Evolutionary conservation across 2,888 invertebrate species (phyloP), one percentile per base, ranked within the genome.

Genomic region (Rhabditophanes sp.): DNA sequence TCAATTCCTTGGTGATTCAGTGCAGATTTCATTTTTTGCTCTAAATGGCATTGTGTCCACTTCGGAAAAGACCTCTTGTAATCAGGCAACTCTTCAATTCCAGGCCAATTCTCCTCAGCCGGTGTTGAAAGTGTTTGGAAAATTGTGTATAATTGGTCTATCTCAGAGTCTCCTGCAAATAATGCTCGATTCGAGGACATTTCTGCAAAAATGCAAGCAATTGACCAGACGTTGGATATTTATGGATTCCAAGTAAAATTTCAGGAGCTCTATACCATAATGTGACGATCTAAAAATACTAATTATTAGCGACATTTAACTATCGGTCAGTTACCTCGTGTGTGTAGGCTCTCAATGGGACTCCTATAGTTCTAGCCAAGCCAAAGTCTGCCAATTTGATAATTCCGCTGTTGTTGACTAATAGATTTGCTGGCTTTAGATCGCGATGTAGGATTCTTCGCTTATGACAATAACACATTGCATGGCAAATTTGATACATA

Each of bases 341-440:
- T 1, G 90, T 96, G 68, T 87, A 93, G 33, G 83, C 80, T 41
- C 93, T 74, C 4, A 93, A 80, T 0, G 93, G 93, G 34, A 93
- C 80, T 15, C 88, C 88, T 68, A 90, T 85, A 0, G 87, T 83
- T 49, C 93, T 75, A 0, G 90, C 90, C 31, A 96, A 73, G 25
- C 93, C 93, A 72, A 96, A 93, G 69, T 96, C 96, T 2, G 90
- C 96, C n/a, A 96, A 78, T 73, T 96, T 96, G 40, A 96, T 87
- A 35, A 78, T 75, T 7, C 90, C 43, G 36, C 78, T 75, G 5
- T 88, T 87, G 63, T 83, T 81, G 43, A 90, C 84, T 1, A 96
- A 39, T 19, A 56, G 31, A 28, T 58, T 57, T 37, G 58, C 58
- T 2, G 61, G 61, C 35, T 60, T 60, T 37, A 60, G 30, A 41